A percentile compares a stretch with the other conserved stretches of the same genome.
Evolutionary conservation across 1,140 invertebrate genomes (phyloP).

Genomic region (Campoletis sonorensis): DNA sequence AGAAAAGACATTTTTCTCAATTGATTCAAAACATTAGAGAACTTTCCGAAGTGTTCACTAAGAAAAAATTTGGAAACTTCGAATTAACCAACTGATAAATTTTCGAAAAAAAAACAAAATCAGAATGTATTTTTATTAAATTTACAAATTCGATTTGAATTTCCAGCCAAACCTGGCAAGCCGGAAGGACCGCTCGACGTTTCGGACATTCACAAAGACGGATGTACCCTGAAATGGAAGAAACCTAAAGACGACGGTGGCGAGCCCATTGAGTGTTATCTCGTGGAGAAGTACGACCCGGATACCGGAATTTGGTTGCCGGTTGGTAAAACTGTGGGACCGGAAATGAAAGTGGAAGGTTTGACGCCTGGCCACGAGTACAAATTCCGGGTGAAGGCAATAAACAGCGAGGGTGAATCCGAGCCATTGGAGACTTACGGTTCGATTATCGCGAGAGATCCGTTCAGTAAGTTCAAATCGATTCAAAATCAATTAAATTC

Average conservation of each 20-base stretch:
- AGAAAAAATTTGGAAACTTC: no score
- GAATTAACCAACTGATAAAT: no score
- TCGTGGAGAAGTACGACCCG: slow-evolving; percentile 96
- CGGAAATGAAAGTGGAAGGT: slow-evolving; percentile 90
- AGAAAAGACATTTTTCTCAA: no score
- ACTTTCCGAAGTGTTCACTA: no score
- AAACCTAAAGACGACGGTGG: slow-evolving; percentile 97
- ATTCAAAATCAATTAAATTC: no score
- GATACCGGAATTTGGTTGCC: slow-evolving; percentile 92
- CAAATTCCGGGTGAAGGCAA: slow-evolving; percentile 95
- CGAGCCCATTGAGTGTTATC: slow-evolving; percentile 91
- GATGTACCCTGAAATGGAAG: slow-evolving; percentile 96
- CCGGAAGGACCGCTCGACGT: slow-evolving; percentile 97
- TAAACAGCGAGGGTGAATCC: slow-evolving; percentile 97
- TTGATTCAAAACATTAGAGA: no score
- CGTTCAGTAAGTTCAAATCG: slow-evolving; percentile 64
- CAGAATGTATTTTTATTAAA: no score
- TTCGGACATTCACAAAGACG: slow-evolving; percentile 94
- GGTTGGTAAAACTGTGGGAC: slow-evolving; percentile 90
- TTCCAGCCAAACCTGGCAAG: slow-evolving; percentile 86
- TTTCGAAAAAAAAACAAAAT: no score
- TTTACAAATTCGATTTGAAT: no score
- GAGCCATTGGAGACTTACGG: slow-evolving; percentile 94
- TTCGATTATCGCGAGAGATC: slow-evolving; percentile 95
- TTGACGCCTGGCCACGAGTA: slow-evolving; percentile 95